Base-by-base conservation (phyloP, 2,888 invertebrate genomes). In the Drosophila incognita region DNA sequence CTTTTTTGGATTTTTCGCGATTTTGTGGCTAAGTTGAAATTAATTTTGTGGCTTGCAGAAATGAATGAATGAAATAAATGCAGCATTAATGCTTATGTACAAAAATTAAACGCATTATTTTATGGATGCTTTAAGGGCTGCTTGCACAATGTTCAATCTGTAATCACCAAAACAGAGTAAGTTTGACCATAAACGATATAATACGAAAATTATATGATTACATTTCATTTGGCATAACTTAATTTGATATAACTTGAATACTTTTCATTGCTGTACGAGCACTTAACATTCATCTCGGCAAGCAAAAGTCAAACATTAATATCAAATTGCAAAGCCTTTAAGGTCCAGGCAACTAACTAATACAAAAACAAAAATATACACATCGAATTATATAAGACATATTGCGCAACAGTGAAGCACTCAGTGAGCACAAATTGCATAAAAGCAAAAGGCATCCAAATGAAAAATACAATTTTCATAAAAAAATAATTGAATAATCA, bases 401-500 rank as follows among this genome's bases (percentile, higher is more conserved):
- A 68, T 66, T 75, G 51, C 31, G 42, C 24, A 42, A 57, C 31
- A 54, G 46, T 48, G 21, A 58, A 29, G 40, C 61, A 33, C 42
- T 36, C 40, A 61, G 59, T 21, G 54, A 29, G 59, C 49, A 69
- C 49, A 76, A 69, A 77, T 69, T 76, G 59, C 52, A 69, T 62
- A 64, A 63, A 56, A 58, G 46, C 46, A 48, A 57, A 40, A 70
- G 46, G 54, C 66, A 71, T 24, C 60, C 56, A 49, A 74, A 85
- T 73, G 67, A 67, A 70, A 87, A 82, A 79, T 72, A 70, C 69
- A 74, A 72, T 74, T 79, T 76, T 74, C 66, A 76, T 79, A 77
- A 74, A 71, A 40, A 72, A 71, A 52, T 69, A 87, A 88, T 86
- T 81, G 36, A 77, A 75, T 88, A 75, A 74, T 77, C 67, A 79